phyloP scores from a whole-genome alignment of 2,113 vertebrate genomes.

The Menura novaehollandiae region DNA sequence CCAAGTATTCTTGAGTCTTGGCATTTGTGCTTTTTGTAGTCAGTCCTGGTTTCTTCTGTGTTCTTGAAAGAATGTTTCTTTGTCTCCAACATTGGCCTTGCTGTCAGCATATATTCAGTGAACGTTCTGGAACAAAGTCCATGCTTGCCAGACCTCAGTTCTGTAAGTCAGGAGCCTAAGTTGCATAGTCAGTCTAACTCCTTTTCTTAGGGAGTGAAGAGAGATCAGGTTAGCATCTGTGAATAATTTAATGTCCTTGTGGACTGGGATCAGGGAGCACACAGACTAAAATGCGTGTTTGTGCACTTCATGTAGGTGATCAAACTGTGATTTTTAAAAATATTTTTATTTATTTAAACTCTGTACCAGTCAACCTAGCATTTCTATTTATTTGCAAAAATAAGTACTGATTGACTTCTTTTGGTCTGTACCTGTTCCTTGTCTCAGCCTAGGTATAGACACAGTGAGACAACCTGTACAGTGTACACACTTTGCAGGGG shows the following conservation, averaged over 20 bases:
- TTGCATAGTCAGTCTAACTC: background rate
- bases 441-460: background rate
- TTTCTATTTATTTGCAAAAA: background rate
- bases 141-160: background rate
- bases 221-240: background rate
- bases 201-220: background rate
- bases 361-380: background rate
- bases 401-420: background rate
- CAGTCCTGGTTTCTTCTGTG: background rate
- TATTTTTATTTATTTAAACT: background rate
- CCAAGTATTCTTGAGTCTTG: background rate
- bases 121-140: background rate
- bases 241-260: background rate
- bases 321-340: background rate
- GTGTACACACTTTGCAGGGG: fast-evolving
- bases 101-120: background rate
- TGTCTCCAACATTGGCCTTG: background rate
- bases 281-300: background rate
- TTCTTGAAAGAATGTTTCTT: conserved; percentile 16
- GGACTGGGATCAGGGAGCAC: background rate
- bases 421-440: background rate
- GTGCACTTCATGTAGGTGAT: background rate
- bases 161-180: background rate
- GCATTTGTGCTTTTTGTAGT: background rate
- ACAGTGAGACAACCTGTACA: background rate